Evolutionary conservation across 2,888 invertebrate species (phyloP), one percentile per base, ranked within the genome.

Genomic region (Atrina japonica): DNA sequence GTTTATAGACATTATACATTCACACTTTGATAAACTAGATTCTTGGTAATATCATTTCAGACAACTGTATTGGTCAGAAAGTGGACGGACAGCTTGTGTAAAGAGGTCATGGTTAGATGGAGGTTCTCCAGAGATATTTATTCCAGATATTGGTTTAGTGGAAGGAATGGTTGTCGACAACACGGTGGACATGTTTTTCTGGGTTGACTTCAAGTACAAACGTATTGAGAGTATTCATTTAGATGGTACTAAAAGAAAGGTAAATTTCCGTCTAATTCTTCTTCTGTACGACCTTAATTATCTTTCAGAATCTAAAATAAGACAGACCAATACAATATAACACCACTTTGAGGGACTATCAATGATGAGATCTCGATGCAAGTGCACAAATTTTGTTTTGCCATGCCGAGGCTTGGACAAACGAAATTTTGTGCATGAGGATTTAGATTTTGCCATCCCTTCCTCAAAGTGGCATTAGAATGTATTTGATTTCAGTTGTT

Each of bases 201-300:
- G 72, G 72, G n/a, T 21, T n/a, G 70, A 70, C 41, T 40, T 18
- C 3, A 35, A 30, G 16, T 41, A 43, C 14, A 30, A 49, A 23
- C 56, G 29, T 11, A 50, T 70, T 25, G 70, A 70, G 49, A 58
- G 70, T 59, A 29, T 59, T 7, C 16, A 35, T 0, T 35, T 70
- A 5, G 59, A 64, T 52, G 70, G 70, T 2, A 41, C 35, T 18
- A 30, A 65, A 11, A 64, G 70, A 47, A 50, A 64, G 70, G 70
- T 70, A 21, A 23, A 23, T 7, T 52, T 11, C n/a, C 43, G 18
- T 47, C 21, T 9, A 2, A 49, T 18, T 9, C 25, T 11, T 23
- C 18, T 9, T 47, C 6, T 1, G 21, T 0, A 49, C 7, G 21
- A 49, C 25, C 21, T 11, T 18, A 0, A 23, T 21, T n/a, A 49